A percentile compares a stretch with the other conserved stretches of the same genome.
Evolutionary conservation across 2,888 invertebrate species (phyloP).

Genomic region (Tillus elongatus): DNA sequence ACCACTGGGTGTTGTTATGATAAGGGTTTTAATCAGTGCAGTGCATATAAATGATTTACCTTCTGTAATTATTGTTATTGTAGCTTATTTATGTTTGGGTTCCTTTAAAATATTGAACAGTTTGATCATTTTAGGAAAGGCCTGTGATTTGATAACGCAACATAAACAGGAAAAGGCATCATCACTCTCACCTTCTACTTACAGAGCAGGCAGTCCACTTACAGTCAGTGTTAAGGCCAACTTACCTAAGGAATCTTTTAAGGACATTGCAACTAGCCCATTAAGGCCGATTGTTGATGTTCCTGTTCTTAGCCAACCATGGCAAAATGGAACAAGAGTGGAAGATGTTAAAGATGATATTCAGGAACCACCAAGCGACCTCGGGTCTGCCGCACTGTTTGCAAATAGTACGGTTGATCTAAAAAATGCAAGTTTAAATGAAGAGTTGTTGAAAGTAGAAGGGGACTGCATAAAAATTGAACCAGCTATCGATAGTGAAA

Average conservation of each 20-base stretch:
- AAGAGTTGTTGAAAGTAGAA: constrained; percentile 50
- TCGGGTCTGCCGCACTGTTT: constrained; percentile 69
- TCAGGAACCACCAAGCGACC: constrained; percentile 39
- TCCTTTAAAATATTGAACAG: constrained; percentile 75
- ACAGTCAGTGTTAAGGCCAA: constrained; percentile 23
- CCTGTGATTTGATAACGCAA: constrained; percentile 76
- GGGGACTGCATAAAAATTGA: constrained; percentile 38
- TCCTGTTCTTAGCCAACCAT: constrained; percentile 25
- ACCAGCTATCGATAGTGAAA: constrained; percentile 37
- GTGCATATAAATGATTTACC: constrained; percentile 65
- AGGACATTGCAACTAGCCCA: constrained; percentile 40
- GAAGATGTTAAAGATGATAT: constrained; percentile 15
- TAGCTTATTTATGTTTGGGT: constrained; percentile 69
- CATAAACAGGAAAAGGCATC: constrained; percentile 48
- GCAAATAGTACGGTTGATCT: constrained; percentile 80
- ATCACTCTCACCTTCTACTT: constrained; percentile 36
- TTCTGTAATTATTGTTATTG: constrained; percentile 59
- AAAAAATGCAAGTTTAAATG: constrained; percentile 73
- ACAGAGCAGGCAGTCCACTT: constrained; percentile 29
- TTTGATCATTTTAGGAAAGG: constrained; percentile 81
- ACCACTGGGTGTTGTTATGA: constrained; percentile 87
- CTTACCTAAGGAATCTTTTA: constrained; percentile 24
- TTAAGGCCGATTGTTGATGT: constrained; percentile 23
- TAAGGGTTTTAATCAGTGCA: constrained; percentile 77
- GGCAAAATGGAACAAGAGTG: constrained; percentile 14